Evolutionary conservation across 2,888 invertebrate genomes (phyloP).

Genomic region (Phengaris alcon): DNA sequence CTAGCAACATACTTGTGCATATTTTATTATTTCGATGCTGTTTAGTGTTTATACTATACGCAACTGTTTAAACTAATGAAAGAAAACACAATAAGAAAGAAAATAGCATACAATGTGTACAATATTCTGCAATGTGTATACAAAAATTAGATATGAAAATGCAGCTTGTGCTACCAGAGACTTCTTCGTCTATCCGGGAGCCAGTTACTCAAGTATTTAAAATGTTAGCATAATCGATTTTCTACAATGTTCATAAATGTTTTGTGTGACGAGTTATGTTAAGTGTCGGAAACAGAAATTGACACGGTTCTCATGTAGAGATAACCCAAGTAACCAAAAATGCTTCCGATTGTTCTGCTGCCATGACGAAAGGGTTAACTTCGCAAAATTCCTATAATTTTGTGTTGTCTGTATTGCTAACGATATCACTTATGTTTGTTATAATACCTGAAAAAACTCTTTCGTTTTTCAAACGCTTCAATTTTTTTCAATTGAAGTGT

Average conservation of each 20-base stretch:
- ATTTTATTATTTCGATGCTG: too few species aligned
- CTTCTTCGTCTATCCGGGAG: neutral
- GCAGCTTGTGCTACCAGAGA: neutral
- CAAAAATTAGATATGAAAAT: neutral
- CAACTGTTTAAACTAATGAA: too few species aligned
- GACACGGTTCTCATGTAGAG: conserved; percentile 66
- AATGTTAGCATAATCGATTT: conserved; percentile 24
- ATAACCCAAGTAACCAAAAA: conserved; percentile 51
- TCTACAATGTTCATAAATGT: conserved; percentile 22
- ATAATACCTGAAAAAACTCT: neutral
- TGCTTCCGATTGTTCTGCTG: conserved; percentile 66
- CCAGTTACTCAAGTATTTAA: neutral
- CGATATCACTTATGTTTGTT: neutral
- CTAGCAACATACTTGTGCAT: too few species aligned
- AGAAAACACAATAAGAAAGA: too few species aligned
- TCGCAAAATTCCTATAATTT: conserved; percentile 65
- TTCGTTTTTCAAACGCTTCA: too few species aligned
- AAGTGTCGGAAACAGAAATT: conserved; percentile 45
- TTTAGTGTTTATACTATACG: too few species aligned
- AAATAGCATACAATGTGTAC: too few species aligned
- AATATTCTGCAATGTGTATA: too few species aligned
- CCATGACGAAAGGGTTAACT: conserved; percentile 72
- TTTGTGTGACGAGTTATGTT: conserved; percentile 25
- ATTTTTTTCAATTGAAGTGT: neutral
- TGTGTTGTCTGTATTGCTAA: neutral